Percentiles rank a stretch among this genome's conserved stretches.
Conservation (phyloP, 37 sponge, comb jelly and placozoan genomes). For the Cladorhizidae sp. region DNA sequence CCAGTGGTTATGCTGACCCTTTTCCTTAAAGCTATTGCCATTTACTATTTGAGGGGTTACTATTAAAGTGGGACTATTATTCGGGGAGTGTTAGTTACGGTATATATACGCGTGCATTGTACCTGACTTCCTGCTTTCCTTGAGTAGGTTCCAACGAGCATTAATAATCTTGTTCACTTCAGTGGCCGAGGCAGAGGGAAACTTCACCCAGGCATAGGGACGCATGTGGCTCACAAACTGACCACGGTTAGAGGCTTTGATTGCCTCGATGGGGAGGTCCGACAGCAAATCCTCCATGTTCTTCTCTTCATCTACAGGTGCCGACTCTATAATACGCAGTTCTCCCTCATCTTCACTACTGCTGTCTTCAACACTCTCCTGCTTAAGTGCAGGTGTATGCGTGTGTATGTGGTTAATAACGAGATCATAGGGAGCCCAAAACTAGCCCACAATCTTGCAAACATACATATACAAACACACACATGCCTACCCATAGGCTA, state of each 20-base stretch:
- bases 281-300: neutral
- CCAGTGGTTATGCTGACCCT: no score
- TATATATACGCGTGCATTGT: neutral
- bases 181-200: conserved; percentile 58
- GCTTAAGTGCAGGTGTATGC: neutral
- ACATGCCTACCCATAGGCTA: no score
- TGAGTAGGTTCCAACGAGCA: conserved; percentile 57
- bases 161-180: conserved; percentile 64
- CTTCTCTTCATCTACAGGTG: neutral
- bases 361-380: neutral
- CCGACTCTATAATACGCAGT: conserved; percentile 7
- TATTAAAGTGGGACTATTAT: no score
- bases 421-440: no score
- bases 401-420: neutral
- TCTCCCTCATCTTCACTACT: conserved; percentile 10
- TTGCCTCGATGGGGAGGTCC: conserved; percentile 60
- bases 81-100: no score
- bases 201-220: conserved; percentile 55
- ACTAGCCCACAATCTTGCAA: no score
- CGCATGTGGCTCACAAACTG: conserved; percentile 39
- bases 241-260: conserved; percentile 14
- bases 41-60: no score
- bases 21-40: neutral
- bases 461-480: no score
- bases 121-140: conserved; percentile 23